These are phyloP conservation scores for Stenopsyche tienmushanensis DNA, from an alignment of 1,140 invertebrate genomes.

Conservation along the genomic window DNA sequence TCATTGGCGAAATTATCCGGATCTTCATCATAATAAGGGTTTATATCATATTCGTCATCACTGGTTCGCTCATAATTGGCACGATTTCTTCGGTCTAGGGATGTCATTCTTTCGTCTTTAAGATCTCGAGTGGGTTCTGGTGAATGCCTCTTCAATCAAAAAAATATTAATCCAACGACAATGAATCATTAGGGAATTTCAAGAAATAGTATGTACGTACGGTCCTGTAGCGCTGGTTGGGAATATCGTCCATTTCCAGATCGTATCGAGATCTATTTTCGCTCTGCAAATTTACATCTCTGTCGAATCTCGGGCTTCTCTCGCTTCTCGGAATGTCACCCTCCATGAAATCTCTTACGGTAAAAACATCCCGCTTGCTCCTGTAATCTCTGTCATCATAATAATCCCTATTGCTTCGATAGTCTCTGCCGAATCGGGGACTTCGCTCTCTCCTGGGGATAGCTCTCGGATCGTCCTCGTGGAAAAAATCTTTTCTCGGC, in stretches of 20 bases:
- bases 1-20: conserved; percentile 48
- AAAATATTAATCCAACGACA: neutral
- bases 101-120: conserved; percentile 11
- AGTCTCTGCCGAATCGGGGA: conserved; percentile 25
- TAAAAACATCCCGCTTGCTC: conserved; percentile 13
- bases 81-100: conserved; percentile 13
- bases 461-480: conserved; percentile 25
- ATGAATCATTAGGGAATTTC: neutral
- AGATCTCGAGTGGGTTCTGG: neutral
- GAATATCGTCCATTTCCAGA: conserved; percentile 30
- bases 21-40: conserved; percentile 41
- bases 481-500: conserved; percentile 25
- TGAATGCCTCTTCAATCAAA: conserved; percentile 7
- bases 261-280: conserved; percentile 23
- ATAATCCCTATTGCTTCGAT: conserved; percentile 5
- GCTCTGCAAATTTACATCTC: conserved; percentile 20
- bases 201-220: neutral
- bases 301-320: neutral
- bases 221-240: neutral
- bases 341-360: conserved; percentile 27
- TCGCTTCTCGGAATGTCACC: conserved; percentile 10
- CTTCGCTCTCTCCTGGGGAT: conserved; percentile 20
- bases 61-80: conserved; percentile 39
- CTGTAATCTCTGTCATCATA: conserved; percentile 17
- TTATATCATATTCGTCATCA: conserved; percentile 37